Conservation (phyloP, 2,888 invertebrate species). For the Apamea crenata region DNA sequence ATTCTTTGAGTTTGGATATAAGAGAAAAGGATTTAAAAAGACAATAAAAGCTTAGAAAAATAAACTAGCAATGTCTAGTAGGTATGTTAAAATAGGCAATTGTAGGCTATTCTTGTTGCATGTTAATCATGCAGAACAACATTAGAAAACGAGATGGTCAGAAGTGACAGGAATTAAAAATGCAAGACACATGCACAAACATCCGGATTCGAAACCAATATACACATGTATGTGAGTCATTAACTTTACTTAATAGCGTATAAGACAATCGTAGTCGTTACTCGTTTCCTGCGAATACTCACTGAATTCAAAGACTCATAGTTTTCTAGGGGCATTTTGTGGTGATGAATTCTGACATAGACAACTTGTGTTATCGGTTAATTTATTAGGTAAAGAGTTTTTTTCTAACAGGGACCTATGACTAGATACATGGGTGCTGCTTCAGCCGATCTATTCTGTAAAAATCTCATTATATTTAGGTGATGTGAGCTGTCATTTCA, state of each 20-base stretch:
- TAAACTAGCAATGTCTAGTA: neutral
- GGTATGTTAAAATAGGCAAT: slow-evolving; percentile 6
- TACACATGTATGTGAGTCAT: slow-evolving; percentile 20
- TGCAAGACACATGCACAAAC: slow-evolving; percentile 52
- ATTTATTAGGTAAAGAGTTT: neutral
- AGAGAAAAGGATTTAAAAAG: neutral
- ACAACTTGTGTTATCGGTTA: neutral
- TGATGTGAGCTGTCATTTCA: neutral
- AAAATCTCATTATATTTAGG: neutral
- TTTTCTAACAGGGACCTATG: neutral
- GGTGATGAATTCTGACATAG: neutral
- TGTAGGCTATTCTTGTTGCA: neutral
- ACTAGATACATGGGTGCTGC: too few species aligned
- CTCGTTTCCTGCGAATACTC: slow-evolving; percentile 10
- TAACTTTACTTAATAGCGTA: slow-evolving; percentile 33
- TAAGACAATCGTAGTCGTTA: slow-evolving; percentile 27
- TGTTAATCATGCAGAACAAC: slow-evolving; percentile 4
- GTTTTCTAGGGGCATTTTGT: neutral
- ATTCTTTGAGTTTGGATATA: neutral
- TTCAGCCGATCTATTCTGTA: neutral
- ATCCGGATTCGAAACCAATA: slow-evolving; percentile 49
- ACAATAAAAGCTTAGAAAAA: neutral
- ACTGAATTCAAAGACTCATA: neutral
- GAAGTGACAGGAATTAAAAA: slow-evolving; percentile 34
- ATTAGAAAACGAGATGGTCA: slow-evolving; percentile 10